phyloP scores from a whole-genome alignment of 1,140 invertebrate genomes.

The Drosophila ogumai region DNA sequence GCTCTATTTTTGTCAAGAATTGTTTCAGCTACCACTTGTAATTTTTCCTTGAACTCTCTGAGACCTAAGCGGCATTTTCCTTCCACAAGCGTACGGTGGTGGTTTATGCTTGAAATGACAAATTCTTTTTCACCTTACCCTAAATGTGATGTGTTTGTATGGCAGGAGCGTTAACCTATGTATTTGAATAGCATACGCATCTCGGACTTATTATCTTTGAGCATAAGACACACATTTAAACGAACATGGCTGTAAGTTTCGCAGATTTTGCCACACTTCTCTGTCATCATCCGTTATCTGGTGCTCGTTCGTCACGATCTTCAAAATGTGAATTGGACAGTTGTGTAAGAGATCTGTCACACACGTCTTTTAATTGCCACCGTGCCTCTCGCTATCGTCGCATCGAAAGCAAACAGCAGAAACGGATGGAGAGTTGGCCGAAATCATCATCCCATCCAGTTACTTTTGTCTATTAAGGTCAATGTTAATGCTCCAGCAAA shows the following conservation, averaged over 20 bases:
- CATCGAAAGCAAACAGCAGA: constrained; percentile 19
- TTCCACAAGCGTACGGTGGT: neutral
- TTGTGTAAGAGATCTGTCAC: constrained; percentile 65
- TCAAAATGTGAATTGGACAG: constrained; percentile 56
- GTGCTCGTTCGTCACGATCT: constrained; percentile 52
- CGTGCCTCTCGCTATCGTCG: constrained; percentile 4
- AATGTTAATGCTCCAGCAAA: constrained; percentile 72
- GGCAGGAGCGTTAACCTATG: constrained; percentile 6
- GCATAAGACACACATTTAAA: neutral
- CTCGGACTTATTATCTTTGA: constrained; percentile 4
- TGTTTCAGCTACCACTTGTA: neutral
- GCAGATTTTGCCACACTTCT: constrained; percentile 53
- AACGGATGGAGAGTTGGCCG: constrained; percentile 8
- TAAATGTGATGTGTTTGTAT: neutral
- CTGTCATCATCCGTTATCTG: constrained; percentile 62
- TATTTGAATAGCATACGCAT: neutral
- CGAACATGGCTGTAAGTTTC: constrained; percentile 3
- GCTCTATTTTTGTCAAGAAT: neutral
- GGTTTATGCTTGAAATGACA: constrained; percentile 51
- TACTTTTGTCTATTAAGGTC: constrained; percentile 72
- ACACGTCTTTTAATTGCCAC: constrained; percentile 48
- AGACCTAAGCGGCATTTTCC: too few species aligned
- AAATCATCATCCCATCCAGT: constrained; percentile 51
- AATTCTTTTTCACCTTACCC: constrained; percentile 19
- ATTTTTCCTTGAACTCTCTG: too few species aligned